phyloP scores from a whole-genome alignment of 2,888 invertebrate species.

The Mythimna loreyi region DNA sequence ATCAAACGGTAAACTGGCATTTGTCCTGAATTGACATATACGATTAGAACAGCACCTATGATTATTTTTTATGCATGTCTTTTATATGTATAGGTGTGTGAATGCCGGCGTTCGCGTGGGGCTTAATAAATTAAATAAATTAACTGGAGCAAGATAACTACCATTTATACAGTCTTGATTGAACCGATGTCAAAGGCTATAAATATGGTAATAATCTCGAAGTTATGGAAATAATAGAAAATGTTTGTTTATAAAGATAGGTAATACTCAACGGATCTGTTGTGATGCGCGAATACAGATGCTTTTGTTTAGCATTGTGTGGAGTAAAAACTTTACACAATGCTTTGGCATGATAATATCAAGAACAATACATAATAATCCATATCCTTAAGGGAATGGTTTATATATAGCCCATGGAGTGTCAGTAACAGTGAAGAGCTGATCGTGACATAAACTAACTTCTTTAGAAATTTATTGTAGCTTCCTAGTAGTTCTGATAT shows the following conservation, averaged over 20 bases:
- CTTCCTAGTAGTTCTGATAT: too few relatives aligned
- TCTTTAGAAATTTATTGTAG: neutral
- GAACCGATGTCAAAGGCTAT: too few relatives aligned
- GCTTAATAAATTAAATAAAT: too few relatives aligned
- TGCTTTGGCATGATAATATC: neutral
- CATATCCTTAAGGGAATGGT: neutral
- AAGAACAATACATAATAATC: conserved; percentile 8
- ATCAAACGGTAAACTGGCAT: too few relatives aligned
- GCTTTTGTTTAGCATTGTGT: conserved; percentile 17
- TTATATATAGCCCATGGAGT: neutral
- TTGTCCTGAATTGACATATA: too few relatives aligned
- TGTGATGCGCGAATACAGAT: neutral
- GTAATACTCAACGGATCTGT: neutral
- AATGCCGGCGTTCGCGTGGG: too few relatives aligned
- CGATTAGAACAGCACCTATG: too few relatives aligned
- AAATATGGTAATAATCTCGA: neutral
- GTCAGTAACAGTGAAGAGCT: conserved; percentile 11
- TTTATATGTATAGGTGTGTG: too few relatives aligned
- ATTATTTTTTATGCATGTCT: too few relatives aligned
- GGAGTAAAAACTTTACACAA: neutral
- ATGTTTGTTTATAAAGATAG: neutral
- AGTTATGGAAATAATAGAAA: neutral
- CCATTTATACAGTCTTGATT: too few relatives aligned
- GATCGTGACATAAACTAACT: neutral
- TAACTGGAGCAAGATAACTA: too few relatives aligned